Base-by-base conservation (phyloP, 2,797 vertebrate genomes). In the Ispidina picta region DNA sequence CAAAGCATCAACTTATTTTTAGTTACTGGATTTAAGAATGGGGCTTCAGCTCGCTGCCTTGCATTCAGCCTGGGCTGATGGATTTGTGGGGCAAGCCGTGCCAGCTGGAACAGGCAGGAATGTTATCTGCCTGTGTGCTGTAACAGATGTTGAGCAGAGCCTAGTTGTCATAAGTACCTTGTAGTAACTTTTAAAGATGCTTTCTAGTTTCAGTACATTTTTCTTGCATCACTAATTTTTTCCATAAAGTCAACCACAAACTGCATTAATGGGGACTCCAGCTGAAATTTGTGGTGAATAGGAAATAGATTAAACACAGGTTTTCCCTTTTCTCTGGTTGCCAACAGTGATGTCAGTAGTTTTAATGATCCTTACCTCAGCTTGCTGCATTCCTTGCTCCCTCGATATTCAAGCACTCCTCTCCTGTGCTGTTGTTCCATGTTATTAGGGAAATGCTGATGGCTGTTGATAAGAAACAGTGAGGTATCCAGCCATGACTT, bases 221-320 rank as follows among this genome's bases (percentile, higher is more conserved):
- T 97, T 97, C 94, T 96, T 94, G 91, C 93, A 81, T 97, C 91
- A 66, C 95, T 89, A 84, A 86, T 52, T 94, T 96, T 96, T 98
- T 98, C 97, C 96, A 95, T 97, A 95, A 96, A 97, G 89, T 91
- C 89, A 97, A 95, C 97, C 96, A 74, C 96, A 96, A 79, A 85
- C 71, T 93, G 89, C 86, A 89, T 97, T 98, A 96, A 60, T 93
- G 88, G 97, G 96, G 94, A 96, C 94, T 98, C 97, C 94, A 71
- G 91, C 95, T 96, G 92, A 96, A 97, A 86, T 94, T 95, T 95
- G 97, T 92, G 97, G 96, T 96, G 93, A 96, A 94, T 95, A 97
- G 97, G 94, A 98, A 98, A 97, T 96, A 97, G 96, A 98, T 98
- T 98, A 97, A 97, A 98, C 94, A 96, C 97, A 97, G 97, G 97